These are phyloP conservation scores for Aleiodes alternator DNA, from an alignment of 2,888 invertebrate genomes.

Conservation along the genomic window DNA sequence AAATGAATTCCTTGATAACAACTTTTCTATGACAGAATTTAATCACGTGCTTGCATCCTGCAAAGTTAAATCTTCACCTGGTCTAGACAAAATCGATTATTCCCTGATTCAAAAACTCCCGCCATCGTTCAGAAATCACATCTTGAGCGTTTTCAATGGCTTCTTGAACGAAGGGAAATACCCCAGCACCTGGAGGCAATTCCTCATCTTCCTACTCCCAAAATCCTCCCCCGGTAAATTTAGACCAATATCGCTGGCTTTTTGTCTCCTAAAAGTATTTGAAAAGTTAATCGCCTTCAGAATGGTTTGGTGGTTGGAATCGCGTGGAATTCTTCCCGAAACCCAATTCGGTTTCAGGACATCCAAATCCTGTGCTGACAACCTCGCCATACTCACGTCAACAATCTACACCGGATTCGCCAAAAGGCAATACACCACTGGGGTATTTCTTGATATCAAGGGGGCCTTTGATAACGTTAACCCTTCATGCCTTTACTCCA, in stretches of 20 bases:
- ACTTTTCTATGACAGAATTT: neutral
- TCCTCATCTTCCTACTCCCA: conserved; percentile 7
- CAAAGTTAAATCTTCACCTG: neutral
- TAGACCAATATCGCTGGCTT: conserved; percentile 42
- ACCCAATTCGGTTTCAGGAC: conserved; percentile 42
- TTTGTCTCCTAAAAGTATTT: conserved; percentile 37
- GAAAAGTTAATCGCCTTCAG: conserved; percentile 38
- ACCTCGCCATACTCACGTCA: conserved; percentile 24
- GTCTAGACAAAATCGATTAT: conserved; percentile 16
- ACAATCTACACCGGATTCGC: conserved; percentile 31
- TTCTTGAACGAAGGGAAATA: neutral
- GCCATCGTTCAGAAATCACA: neutral
- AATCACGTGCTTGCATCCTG: neutral
- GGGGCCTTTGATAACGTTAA: conserved; percentile 46
- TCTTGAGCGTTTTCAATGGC: neutral
- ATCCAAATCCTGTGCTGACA: conserved; percentile 32
- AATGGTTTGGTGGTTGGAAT: neutral
- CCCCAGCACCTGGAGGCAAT: neutral
- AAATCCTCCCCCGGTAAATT: conserved; percentile 21
- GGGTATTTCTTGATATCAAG: conserved; percentile 37
- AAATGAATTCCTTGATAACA: too few species aligned
- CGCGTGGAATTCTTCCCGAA: neutral
- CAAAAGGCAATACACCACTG: neutral
- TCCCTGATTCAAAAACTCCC: neutral
- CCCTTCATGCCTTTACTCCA: neutral